Evolutionary conservation across 2,888 invertebrate species (phyloP).

Genomic region (Alcis repandata): DNA sequence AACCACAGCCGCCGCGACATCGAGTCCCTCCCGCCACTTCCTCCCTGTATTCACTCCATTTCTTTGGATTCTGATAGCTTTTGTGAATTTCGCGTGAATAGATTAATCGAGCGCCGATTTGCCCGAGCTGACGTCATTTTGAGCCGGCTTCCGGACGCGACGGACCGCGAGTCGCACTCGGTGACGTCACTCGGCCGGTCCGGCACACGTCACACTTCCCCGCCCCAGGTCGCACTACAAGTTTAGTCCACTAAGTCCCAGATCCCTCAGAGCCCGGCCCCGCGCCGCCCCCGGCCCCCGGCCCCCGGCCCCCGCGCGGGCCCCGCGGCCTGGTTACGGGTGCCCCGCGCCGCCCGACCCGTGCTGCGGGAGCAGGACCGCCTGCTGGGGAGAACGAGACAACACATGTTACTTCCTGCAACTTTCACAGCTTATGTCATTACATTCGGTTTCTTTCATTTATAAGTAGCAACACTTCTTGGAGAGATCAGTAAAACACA

Average conservation of each 20-base stretch:
- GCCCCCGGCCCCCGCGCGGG: conserved; percentile 27
- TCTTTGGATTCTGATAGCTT: conserved; percentile 2
- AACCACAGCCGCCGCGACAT: no score
- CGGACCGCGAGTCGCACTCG: background rate
- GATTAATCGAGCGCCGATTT: background rate
- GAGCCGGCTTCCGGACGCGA: background rate
- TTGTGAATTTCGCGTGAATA: background rate
- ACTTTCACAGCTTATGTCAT: no score
- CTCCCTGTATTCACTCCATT: conserved; percentile 2
- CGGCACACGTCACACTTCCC: no score
- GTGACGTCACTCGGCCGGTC: background rate
- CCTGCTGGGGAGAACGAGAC: conserved; percentile 50
- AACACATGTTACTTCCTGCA: background rate
- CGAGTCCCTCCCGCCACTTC: background rate
- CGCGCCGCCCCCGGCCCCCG: no score
- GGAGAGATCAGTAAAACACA: no score
- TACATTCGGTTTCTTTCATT: no score
- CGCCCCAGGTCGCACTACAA: background rate
- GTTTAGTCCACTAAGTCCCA: no score
- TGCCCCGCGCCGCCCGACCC: conserved; percentile 55
- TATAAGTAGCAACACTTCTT: no score
- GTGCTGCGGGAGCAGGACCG: conserved; percentile 69
- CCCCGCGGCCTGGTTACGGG: conserved; percentile 39
- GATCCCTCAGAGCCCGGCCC: no score
- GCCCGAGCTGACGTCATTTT: background rate